Evolutionary conservation across 1,140 invertebrate genomes (phyloP).

Genomic region (Panagrolaimus sp.): DNA sequence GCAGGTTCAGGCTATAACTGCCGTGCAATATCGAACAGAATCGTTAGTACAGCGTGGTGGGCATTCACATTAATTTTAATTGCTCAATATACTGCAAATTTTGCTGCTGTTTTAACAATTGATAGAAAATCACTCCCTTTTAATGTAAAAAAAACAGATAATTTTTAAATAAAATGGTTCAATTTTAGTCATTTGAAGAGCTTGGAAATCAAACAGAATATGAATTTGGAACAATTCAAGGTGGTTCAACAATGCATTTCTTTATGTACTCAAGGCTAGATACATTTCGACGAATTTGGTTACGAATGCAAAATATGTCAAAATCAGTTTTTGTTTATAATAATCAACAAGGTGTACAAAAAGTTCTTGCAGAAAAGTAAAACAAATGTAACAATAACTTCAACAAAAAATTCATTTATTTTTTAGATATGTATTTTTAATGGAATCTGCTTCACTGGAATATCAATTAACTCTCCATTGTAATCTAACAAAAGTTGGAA

Average conservation of each 20-base stretch:
- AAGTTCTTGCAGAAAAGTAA: conserved; percentile 70
- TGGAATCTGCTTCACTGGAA: conserved; percentile 81
- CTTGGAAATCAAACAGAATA: conserved; percentile 65
- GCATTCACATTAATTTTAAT: conserved; percentile 97
- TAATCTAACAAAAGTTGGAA: conserved; percentile 79
- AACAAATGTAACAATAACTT: conserved; percentile 79
- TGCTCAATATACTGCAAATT: conserved; percentile 91
- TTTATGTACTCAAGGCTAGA: conserved; percentile 44
- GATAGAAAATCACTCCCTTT: conserved; percentile 84
- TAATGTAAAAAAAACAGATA: conserved; percentile 82
- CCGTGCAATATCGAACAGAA: conserved; percentile 80
- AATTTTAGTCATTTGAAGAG: conserved; percentile 42
- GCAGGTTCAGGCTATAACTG: conserved; percentile 61
- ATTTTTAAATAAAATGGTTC: conserved; percentile 80
- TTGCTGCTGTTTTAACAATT: conserved; percentile 91
- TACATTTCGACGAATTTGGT: conserved; percentile 36
- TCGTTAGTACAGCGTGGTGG: conserved; percentile 93
- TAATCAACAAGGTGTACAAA: conserved; percentile 77
- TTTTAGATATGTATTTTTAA: conserved; percentile 78
- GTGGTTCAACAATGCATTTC: conserved; percentile 40
- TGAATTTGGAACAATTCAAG: conserved; percentile 26
- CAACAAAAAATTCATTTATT: conserved; percentile 91
- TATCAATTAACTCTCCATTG: conserved; percentile 84
- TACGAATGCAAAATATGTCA: conserved; percentile 61
- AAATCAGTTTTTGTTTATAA: conserved; percentile 76